A percentile compares a stretch with the other conserved stretches of the same genome.
Evolutionary conservation across 2,113 vertebrate species (phyloP).

Genomic region (Pygoscelis antarcticus): DNA sequence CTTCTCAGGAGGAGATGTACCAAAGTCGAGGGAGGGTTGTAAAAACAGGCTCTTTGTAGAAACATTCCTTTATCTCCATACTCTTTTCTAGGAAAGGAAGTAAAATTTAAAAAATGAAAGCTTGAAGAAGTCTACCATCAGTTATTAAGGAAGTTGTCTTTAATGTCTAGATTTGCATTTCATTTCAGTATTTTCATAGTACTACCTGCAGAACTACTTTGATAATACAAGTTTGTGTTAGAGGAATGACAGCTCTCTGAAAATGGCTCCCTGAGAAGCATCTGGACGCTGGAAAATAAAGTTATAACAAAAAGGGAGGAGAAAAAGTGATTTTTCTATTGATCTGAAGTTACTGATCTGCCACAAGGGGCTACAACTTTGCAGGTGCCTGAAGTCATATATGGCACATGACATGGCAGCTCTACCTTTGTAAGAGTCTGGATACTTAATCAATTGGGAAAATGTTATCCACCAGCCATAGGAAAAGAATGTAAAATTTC

Average conservation of each 20-base stretch:
- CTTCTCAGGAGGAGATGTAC: neutral
- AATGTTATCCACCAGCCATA: neutral
- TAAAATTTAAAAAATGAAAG: neutral
- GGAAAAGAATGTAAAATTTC: neutral
- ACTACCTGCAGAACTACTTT: neutral
- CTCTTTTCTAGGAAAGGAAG: neutral
- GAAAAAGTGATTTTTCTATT: neutral
- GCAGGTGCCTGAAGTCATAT: neutral
- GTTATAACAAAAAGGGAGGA: neutral
- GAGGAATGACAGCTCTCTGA: neutral
- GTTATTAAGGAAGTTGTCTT: neutral
- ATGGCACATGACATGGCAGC: neutral
- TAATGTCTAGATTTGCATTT: constrained; percentile 18
- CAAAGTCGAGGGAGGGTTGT: neutral
- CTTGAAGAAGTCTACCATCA: neutral
- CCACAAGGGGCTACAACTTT: neutral
- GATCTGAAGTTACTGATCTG: constrained; percentile 10
- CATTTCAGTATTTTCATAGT: neutral
- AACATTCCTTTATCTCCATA: neutral
- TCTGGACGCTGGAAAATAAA: neutral
- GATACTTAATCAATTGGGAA: neutral
- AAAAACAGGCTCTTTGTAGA: neutral
- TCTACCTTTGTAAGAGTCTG: neutral
- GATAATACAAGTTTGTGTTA: neutral
- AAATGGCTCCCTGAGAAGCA: neutral